Base-by-base conservation (phyloP, 64 coral and sea anemone genomes). In the Platygyra sinensis region DNA sequence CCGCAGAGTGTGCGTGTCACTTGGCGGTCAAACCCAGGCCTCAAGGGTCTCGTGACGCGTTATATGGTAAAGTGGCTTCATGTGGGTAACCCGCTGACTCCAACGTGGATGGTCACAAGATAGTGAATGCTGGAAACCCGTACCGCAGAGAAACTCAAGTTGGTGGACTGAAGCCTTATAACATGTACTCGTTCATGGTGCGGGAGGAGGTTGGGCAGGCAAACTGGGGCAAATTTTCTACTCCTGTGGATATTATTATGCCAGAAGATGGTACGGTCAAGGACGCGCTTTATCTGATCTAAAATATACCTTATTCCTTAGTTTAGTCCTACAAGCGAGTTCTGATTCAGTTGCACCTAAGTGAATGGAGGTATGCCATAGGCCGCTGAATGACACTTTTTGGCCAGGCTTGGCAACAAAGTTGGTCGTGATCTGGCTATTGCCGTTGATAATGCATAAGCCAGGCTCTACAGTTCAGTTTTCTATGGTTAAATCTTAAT, bases 1-100 rank as follows among this genome's bases (percentile, higher is more conserved):
- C 92, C 95, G 5, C 80, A 76, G 50, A 91, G 86, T 52, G 95
- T 97, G 52, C 80, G 87, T 10, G 54, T 97, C 30, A 97, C 83
- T 19, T 97, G 95, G 95, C 46, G 87, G 42, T 83, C 77, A 7
- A 67, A 85, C 33, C 51, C 83, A 10, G 52, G 73, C 12, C 10
- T 62, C 5, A 39, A 65, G 31, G 76, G 77, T 0, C 20, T 12
- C 17, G 84, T 91, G 19, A 94, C 82, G 17, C 86, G 95, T 78
- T 97, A 94, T 38, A 97, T 91, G 88, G 72, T 97, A 25, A 90
- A 91, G 10, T 97, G 95, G 95, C 86, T 86, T n/a, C 71, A 80
- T 39, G 80, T 89, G 31, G 73, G 95, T 82, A 61, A 94, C 13
- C 65, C 32, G 60, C 76, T 73, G 78, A 72, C 50, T 71, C 77